Base-by-base conservation (phyloP, 2,113 vertebrate species). In the Ramphastos sulfuratus region DNA sequence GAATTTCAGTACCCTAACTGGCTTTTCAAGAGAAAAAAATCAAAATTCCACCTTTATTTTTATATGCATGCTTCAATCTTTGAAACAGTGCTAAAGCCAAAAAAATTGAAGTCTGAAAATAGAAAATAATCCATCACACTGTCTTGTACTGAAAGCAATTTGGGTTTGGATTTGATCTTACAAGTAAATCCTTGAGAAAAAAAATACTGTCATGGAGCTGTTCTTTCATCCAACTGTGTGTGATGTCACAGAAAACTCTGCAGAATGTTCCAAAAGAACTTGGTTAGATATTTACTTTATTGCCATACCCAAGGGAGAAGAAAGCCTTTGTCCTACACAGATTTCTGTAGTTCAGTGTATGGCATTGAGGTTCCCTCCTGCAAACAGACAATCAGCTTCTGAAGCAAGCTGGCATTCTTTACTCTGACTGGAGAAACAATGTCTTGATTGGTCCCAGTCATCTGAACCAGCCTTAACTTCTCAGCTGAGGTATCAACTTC, bases 171-270 rank as follows among this genome's bases (percentile, higher is more conserved):
- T 90, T 95, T 96, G 90, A 95, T 90, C 76, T 88, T 78, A 76
- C 63, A 75, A 70, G 81, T 56, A 94, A 83, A 84, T 90, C 86
- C 85, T 75, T 28, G 19, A 23, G 50, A 25, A 52, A 1, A 17
- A 65, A 70, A 44, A 44, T 5, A 6, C 14, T 75, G 30, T 58
- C 89, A 92, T 10, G 65, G 80, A 88, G 80, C 48, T 78, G 39
- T 84, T 90, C 77, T 95, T 93, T 91, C 73, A 94, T 92, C 73
- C 84, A 90, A 86, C 65, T 90, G 92, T 21, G 61, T 75, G 85
- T 67, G 71, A 87, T 82, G 61, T 69, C 78, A 69, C 58, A 89
- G 77, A 87, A 92, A 82, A 91, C 56, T 76, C 82, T 92, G 65
- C 52, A 60, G 82, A 92, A 92, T 67, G 52, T 82, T 93, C 92